Base-by-base conservation (phyloP, 1,140 invertebrate species). In the Babylonia areolata region DNA sequence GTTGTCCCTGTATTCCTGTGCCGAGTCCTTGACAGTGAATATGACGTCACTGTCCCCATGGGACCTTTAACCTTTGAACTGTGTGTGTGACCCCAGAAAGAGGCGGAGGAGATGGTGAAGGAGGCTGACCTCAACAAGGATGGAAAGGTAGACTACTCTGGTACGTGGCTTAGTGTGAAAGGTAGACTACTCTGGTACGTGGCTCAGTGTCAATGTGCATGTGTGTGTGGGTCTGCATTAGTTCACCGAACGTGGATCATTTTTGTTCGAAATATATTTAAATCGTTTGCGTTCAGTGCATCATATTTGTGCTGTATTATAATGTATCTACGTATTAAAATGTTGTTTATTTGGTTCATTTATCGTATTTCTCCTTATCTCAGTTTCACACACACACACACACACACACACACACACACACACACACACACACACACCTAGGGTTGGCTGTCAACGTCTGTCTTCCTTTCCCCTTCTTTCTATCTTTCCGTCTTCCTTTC, bases 101-200 rank as follows among this genome's bases (percentile, higher is more conserved):
- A 99, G 95, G 98, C 99, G 87, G 97, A 98, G 94, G 98, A 99
- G 95, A 99, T 99, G 98, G 99, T 99, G 94, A 96, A 97, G 94
- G 98, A 99, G 95, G 98, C 98, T 91, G 98, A 99, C 96, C 98
- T 99, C 94, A 98, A 99, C 95, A 97, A 98, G 92, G 99, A 99
- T 95, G 99, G 99, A 90, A 98, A 99, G 96, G 98, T 99, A 95
- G 98, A 99, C 96, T 99, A 99, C 95, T 97, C 98, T 97, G 98
- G 93, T 93, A 87, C 77, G 87, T 85, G n/a, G n/a, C n/a, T n/a
- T n/a, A n/a, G n/a, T n/a, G n/a, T n/a, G 99, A 90, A 98, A 99
- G 96, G 98, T 99, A 95, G 98, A 99, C 96, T 99, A 99, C 95
- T 97, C 98, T 97, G 98, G 93, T 93, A 87, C 77, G 87, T 85